Conservation (phyloP, 2,797 vertebrate species). For the Fratercula arctica region DNA sequence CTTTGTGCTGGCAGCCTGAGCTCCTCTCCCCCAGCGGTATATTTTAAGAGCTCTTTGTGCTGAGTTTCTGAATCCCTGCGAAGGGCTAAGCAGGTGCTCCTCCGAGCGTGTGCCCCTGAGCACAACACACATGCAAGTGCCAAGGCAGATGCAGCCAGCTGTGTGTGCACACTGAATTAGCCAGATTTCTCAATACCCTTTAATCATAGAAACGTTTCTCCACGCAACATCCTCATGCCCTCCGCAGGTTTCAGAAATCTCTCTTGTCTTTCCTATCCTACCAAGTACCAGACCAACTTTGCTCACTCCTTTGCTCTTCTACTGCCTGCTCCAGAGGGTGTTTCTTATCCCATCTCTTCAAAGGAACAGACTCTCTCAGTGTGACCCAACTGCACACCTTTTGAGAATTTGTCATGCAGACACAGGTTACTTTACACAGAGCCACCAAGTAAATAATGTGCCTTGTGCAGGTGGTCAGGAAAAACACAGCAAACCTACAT, state of each 20-base stretch:
- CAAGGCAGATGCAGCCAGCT: background rate
- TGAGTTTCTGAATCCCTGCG: background rate
- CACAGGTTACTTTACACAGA: background rate
- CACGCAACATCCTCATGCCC: background rate
- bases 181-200: background rate
- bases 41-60: background rate
- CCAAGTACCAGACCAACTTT: background rate
- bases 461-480: background rate
- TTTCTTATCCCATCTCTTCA: background rate
- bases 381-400: background rate
- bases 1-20: background rate
- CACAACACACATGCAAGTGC: accelerated
- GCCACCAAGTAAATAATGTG: background rate
- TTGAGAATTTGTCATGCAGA: background rate
- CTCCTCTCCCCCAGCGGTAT: background rate
- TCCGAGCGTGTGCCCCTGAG: background rate
- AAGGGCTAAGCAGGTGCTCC: accelerated
- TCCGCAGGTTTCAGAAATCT: background rate
- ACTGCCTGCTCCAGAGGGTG: background rate
- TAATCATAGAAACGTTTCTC: background rate
- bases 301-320: background rate
- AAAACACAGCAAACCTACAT: background rate
- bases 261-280: background rate
- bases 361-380: background rate
- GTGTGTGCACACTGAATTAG: accelerated